phyloP scores from a whole-genome alignment of 2,888 invertebrate species.

The Nesidiocoris tenuis region DNA sequence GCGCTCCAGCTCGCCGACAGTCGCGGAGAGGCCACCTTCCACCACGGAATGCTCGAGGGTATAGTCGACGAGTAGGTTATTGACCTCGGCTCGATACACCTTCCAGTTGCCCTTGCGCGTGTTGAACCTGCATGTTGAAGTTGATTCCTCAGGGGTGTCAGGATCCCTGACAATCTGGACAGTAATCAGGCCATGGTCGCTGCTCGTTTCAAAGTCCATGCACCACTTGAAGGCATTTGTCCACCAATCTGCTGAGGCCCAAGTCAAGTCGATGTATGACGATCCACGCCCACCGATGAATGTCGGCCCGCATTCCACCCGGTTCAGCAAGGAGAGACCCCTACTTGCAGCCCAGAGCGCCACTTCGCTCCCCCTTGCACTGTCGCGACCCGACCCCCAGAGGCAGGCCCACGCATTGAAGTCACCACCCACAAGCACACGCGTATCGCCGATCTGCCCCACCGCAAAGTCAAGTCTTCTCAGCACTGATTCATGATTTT shows the following conservation, averaged over 20 bases:
- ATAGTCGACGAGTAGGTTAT: not conserved
- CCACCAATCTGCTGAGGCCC: not conserved
- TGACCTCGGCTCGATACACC: not conserved
- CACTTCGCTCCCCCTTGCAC: not conserved
- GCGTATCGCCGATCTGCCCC: too few relatives aligned
- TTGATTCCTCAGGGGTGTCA: not conserved
- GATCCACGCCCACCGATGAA: not conserved
- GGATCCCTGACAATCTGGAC: not conserved
- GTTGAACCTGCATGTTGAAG: not conserved
- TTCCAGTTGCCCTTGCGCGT: too few relatives aligned
- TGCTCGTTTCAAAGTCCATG: not conserved
- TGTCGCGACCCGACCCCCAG: not conserved
- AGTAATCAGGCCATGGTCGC: slow-evolving; percentile 1
- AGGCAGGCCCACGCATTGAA: not conserved
- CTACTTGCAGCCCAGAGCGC: not conserved
- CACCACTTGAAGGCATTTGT: not conserved
- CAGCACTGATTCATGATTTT: too few relatives aligned
- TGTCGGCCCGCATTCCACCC: not conserved
- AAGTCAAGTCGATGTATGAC: not conserved
- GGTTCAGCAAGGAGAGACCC: not conserved
- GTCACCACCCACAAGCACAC: too few relatives aligned
- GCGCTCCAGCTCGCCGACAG: too few relatives aligned
- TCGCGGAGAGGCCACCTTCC: too few relatives aligned
- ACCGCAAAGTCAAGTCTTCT: too few relatives aligned
- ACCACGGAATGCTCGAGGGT: too few relatives aligned